Base-by-base conservation (phyloP, 23 tunicate species). In the Trididemnum clinides region DNA sequence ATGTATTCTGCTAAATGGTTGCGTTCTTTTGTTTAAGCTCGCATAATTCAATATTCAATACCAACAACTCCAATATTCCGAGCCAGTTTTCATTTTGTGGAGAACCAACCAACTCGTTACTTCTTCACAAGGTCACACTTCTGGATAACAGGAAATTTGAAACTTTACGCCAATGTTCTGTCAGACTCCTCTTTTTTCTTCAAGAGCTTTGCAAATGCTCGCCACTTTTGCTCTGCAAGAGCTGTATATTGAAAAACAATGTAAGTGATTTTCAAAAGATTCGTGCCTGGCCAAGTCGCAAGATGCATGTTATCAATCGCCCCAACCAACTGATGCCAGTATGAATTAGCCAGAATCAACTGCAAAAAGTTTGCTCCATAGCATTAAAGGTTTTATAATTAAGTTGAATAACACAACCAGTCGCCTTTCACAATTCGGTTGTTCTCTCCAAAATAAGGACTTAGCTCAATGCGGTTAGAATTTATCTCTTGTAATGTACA, bases 111-210 rank as follows among this genome's bases (percentile, higher is more conserved):
- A n/a, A n/a, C n/a, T n/a, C n/a, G n/a, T 74, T 80, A 0, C 87
- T 36, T 83, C 15, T 23, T 33, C 80, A 27, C 58, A 70, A 32
- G 59, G 26, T 12, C 20, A 19, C 1, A 70, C 70, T 83, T 27
- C 37, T 80, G 25, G 33, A 26, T 83, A 34, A 20, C 1, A 83
- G 64, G 18, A 80, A 80, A 36, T 31, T 32, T 33, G 70, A 70
- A 36, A 83, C 87, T 33, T 83, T 33, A 33, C 58, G 23, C 87
- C 87, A 83, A 39, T 83, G 70, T 83, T 33, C 87, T 33, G 59
- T 83, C 87, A 33, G 28, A 36, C 35, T 83, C 33, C 23, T 33
- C 38, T n/a, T 83, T 83, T 80, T 50, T 50, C 37, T 50, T 78
- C 66, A 50, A 78, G 29, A 20, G 1, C 33, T 51, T 50, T 71